A percentile compares a stretch with the other conserved stretches of the same genome.
Conservation (phyloP, 2,113 vertebrate species). For the Rhea pennata region DNA sequence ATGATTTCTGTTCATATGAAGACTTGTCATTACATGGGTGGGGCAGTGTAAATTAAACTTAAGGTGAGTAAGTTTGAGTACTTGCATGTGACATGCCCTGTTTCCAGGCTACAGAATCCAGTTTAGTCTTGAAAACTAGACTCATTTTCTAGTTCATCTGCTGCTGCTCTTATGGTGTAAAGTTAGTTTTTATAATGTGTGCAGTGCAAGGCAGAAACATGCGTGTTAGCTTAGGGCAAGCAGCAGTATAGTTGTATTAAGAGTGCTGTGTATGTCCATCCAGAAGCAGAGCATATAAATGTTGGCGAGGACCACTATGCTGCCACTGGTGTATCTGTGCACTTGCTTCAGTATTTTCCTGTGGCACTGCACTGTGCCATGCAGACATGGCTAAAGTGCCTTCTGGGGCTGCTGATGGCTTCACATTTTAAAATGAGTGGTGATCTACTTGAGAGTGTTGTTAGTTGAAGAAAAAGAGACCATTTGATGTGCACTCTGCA, state of each 20-base stretch:
- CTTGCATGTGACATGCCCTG: rapidly evolving
- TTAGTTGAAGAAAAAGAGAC: background rate
- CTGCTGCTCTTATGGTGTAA: rapidly evolving
- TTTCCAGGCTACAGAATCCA: background rate
- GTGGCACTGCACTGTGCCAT: rapidly evolving
- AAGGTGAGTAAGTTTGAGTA: rapidly evolving
- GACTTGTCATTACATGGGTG: no score
- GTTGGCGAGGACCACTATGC: background rate
- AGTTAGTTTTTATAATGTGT: rapidly evolving
- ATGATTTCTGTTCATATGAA: background rate
- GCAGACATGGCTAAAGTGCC: rapidly evolving
- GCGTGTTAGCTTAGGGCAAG: background rate
- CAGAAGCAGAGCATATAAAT: rapidly evolving
- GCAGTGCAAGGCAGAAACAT: background rate
- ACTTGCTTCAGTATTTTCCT: background rate
- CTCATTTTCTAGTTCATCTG: no score
- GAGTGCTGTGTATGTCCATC: no score
- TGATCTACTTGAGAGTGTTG: background rate
- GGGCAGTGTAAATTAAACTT: background rate
- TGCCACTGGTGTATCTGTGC: rapidly evolving
- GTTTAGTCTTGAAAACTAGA: background rate
- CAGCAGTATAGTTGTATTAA: background rate
- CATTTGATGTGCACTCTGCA: rapidly evolving
- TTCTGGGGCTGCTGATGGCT: background rate
- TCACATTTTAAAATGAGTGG: rapidly evolving